Evolutionary conservation across 2,888 invertebrate species (phyloP), one percentile per base, ranked within the genome.

Genomic region (Ophioninae sp.): DNA sequence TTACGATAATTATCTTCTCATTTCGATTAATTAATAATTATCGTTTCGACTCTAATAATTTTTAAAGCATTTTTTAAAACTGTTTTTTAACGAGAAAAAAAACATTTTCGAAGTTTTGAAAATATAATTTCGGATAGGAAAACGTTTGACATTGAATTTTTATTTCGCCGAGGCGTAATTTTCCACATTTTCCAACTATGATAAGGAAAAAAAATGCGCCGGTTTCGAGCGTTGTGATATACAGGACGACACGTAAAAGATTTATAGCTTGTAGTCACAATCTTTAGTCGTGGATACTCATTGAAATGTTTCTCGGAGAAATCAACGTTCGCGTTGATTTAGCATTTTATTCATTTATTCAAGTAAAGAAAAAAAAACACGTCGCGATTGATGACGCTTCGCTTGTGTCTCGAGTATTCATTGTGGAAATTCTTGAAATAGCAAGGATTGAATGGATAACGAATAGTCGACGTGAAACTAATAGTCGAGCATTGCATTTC

Each of bases 381-480:
- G 22, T 63, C 20, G 39, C 61, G 69, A 82, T 82, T 74, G 69
- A 79, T 82, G 22, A 56, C 56, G 58, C 56, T 64, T 9, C n/a
- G 56, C 30, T 56, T 74, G 39, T 13, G 9, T 5, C 56, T 61
- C 58, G 64, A 63, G 69, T 68, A n/a, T 39, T 10, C 30, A 71
- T 20, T 69, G 23, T 64, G 22, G 7, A 79, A 72, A 74, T 74
- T 73, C 68, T 44, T 51, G n/a, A 69, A 74, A 79, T 74, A 64
- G 6, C 51, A 51, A 20, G 73, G n/a, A 30, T 51, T 59, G 23
- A 56, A 58, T 71, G 20, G 20, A 67, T 65, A 72, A 65, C 51
- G 22, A 58, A 39, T 39, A n/a, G 39, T 20, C 39, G 37, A 39
- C 22, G 9, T 30, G 30, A 30, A 30, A 30, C 30, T 30, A 30